Base-by-base conservation (phyloP, 2,888 invertebrate species). In the Cenopis cana region DNA sequence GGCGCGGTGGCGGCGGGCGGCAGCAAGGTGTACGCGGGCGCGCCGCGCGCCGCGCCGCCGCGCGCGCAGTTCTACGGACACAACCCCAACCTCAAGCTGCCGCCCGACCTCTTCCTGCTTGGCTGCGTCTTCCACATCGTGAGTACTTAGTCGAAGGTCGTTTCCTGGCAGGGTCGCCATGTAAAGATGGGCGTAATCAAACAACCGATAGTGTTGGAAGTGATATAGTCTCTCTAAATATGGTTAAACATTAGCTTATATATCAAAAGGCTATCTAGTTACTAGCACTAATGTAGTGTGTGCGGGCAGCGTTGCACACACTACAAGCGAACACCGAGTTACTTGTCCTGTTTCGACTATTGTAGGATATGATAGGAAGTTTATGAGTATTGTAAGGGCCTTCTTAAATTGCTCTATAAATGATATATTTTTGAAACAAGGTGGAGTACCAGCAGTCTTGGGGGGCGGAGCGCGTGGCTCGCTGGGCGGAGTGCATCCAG, bases 101-200 rank as follows among this genome's bases (percentile, higher is more conserved):
- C 99, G 11, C 95, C 97, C 0, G 98, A 98, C 79, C 93, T 98
- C 68, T 99, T 98, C 89, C 91, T 99, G 57, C 93, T 98, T 41
- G 99, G 99, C 9, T 99, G 99, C 86, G 97, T 98, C 46, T 99
- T 99, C 85, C 97, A 96, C 74, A 96, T 98, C 75, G 96, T 96
- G 62, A 88, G 92, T 65, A 17, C 20, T 9, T 0, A 4, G 2
- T 14, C n/a, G n/a, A n/a, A n/a, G n/a, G n/a, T n/a, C n/a, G n/a
- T n/a, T n/a, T n/a, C n/a, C n/a, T n/a, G n/a, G n/a, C n/a, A n/a
- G n/a, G n/a, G n/a, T n/a, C n/a, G n/a, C n/a, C n/a, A n/a, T n/a
- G n/a, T n/a, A n/a, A n/a, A n/a, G n/a, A n/a, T n/a, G n/a, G n/a
- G n/a, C n/a, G n/a, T n/a, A n/a, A n/a, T n/a, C n/a, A n/a, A n/a